phyloP scores from a whole-genome alignment of 2,113 vertebrate genomes.

The Gopherus evgoodei region DNA sequence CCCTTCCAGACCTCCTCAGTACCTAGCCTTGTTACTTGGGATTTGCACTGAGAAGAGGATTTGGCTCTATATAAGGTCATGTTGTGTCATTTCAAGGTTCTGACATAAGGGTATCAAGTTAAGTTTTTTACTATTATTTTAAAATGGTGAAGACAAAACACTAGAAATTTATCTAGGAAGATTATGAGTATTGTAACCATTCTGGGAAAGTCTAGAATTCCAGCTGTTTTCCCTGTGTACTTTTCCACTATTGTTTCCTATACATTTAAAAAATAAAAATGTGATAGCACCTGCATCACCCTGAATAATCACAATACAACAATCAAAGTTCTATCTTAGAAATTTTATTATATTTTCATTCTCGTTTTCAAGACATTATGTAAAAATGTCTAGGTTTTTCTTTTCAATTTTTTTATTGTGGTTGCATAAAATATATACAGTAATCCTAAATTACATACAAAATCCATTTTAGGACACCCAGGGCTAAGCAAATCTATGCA shows the following conservation, averaged over 20 bases:
- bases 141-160: slow-evolving; percentile 1
- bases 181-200: not conserved
- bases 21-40: fast-evolving
- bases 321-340: not conserved
- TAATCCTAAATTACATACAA: not conserved
- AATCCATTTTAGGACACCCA: not conserved
- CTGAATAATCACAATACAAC: not conserved
- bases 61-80: not conserved
- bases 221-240: not conserved
- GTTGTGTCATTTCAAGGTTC: not conserved
- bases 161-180: not conserved
- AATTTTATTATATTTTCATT: not conserved
- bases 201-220: slow-evolving; percentile 2
- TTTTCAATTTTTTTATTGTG: not conserved
- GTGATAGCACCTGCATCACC: not conserved
- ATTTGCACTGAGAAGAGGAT: not conserved
- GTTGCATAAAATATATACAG: slow-evolving; percentile 7
- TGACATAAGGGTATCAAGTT: not conserved
- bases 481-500: not conserved
- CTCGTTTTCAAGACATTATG: not conserved
- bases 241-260: not conserved
- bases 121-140: not conserved
- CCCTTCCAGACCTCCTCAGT: not conserved
- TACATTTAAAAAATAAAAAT: not conserved
- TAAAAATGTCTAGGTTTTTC: not conserved